These are phyloP conservation scores for Harpalus rubripes DNA, from an alignment of 2,888 invertebrate genomes.

Conservation along the genomic window DNA sequence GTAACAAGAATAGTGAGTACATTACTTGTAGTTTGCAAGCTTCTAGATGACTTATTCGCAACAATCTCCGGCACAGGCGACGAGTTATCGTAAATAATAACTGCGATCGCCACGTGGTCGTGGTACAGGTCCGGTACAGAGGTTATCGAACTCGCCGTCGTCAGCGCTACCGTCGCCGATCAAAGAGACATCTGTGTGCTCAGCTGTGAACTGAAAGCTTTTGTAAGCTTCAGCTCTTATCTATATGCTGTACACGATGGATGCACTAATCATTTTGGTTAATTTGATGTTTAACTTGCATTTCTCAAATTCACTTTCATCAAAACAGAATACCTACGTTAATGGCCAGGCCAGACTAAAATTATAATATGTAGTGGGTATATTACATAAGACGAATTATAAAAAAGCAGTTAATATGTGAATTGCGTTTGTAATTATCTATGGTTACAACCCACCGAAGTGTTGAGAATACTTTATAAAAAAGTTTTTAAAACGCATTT, in stretches of 20 bases:
- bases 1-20: constrained; percentile 2
- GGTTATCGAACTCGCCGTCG: constrained; percentile 17
- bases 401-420: too few species aligned
- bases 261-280: neutral
- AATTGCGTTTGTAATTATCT: too few species aligned
- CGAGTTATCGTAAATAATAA: constrained; percentile 48
- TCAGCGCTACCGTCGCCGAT: constrained; percentile 13
- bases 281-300: neutral
- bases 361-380: too few species aligned
- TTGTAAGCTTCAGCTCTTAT: neutral
- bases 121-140: neutral
- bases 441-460: too few species aligned
- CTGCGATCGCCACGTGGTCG: constrained; percentile 12
- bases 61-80: constrained; percentile 15
- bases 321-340: neutral
- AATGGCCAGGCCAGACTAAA: neutral
- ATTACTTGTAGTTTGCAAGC: constrained; percentile 29
- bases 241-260: neutral
- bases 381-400: too few species aligned
- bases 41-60: constrained; percentile 51
- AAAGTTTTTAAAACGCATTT: too few species aligned
- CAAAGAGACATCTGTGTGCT: neutral
- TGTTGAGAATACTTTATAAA: too few species aligned
- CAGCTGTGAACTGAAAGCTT: neutral
- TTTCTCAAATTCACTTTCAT: neutral